A percentile compares a stretch with the other conserved stretches of the same genome.
These are phyloP conservation scores for Enteromius paludinosus DNA, from an alignment of 2,797 vertebrate species.

Conservation along the genomic window DNA sequence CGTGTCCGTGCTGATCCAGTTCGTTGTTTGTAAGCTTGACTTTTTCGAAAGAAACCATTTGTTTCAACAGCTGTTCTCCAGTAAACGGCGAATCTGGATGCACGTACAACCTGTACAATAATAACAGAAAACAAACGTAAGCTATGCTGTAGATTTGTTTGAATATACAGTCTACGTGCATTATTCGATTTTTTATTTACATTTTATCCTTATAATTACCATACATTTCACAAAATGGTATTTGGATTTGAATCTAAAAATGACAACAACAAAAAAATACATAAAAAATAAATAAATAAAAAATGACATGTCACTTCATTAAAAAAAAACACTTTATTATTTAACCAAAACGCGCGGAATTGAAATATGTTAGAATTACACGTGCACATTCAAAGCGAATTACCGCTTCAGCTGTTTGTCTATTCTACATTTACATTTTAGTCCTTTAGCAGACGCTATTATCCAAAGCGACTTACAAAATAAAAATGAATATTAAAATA, in stretches of 20 bases:
- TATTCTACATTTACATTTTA: not conserved
- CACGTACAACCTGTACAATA: slow-evolving; percentile 88
- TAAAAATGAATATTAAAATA: too few relatives aligned
- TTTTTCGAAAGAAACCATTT: slow-evolving; percentile 99
- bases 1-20: slow-evolving; percentile 96
- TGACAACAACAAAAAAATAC: not conserved
- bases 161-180: not conserved
- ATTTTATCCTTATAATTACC: not conserved
- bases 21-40: slow-evolving; percentile 99
- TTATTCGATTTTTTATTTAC: not conserved
- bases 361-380: not conserved
- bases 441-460: too few relatives aligned
- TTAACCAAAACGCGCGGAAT: not conserved
- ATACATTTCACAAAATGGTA: not conserved
- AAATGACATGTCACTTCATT: too few relatives aligned
- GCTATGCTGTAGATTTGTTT: not conserved
- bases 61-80: slow-evolving; percentile 95
- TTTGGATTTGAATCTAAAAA: not conserved
- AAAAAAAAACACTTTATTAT: too few relatives aligned
- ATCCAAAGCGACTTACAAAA: too few relatives aligned
- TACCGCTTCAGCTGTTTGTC: not conserved
- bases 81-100: slow-evolving; percentile 97
- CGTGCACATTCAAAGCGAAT: not conserved
- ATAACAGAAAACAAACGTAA: not conserved
- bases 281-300: too few relatives aligned